Evolutionary conservation across 2,113 vertebrate genomes (phyloP).

Genomic region (Scalopus aquaticus): DNA sequence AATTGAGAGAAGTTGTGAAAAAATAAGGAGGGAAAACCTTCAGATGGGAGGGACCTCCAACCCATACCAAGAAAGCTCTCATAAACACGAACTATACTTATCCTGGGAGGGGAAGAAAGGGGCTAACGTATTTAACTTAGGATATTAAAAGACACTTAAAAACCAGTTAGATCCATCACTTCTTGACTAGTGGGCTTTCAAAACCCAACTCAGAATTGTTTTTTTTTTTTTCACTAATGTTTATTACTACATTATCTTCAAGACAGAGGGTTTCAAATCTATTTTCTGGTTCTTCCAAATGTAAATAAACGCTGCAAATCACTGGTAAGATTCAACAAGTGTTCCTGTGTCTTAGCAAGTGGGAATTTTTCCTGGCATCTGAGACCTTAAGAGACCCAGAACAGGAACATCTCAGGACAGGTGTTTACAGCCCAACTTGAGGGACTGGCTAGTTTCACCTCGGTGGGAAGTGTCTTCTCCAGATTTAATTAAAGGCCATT

Average conservation of each 20-base stretch:
- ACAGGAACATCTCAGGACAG: not conserved
- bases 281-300: not conserved
- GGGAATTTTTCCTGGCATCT: not conserved
- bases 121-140: not conserved
- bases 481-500: not conserved
- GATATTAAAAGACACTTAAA: not conserved
- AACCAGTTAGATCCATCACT: not conserved
- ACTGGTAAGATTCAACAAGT: not conserved
- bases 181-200: not conserved
- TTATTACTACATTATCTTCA: not conserved
- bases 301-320: not conserved
- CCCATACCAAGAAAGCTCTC: not conserved
- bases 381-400: not conserved
- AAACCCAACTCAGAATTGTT: not conserved
- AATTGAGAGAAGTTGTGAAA: not conserved
- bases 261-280: not conserved
- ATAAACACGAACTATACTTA: not conserved
- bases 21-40: not conserved
- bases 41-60: not conserved
- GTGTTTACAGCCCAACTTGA: not conserved
- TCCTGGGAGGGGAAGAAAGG: not conserved
- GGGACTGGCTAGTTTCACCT: not conserved
- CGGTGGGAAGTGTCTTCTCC: not conserved
- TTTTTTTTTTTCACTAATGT: not conserved
- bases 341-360: not conserved